Conservation (phyloP, 1,140 invertebrate genomes). For the Polyergus mexicanus region DNA sequence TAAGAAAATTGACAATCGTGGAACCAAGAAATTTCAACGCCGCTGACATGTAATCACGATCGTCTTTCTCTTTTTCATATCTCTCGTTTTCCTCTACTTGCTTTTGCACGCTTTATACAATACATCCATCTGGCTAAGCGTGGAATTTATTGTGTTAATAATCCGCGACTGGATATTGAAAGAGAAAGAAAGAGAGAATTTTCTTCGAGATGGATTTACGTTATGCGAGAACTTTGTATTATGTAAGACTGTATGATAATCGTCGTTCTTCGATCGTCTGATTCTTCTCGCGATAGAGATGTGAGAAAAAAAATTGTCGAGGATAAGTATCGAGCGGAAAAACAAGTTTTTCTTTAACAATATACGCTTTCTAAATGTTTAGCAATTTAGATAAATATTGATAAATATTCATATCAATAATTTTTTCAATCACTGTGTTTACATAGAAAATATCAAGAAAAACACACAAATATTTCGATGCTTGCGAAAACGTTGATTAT, state of each 20-base stretch:
- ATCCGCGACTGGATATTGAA: slow-evolving; percentile 67
- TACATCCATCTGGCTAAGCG: slow-evolving; percentile 67
- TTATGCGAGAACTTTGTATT: neutral
- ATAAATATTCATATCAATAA: neutral
- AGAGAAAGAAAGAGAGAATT: neutral
- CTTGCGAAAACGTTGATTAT: neutral
- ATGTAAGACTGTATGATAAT: neutral
- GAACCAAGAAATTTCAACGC: slow-evolving; percentile 1
- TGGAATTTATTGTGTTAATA: slow-evolving; percentile 81
- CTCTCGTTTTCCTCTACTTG: slow-evolving; percentile 37
- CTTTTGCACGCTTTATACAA: slow-evolving; percentile 42
- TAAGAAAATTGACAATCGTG: slow-evolving; percentile 1
- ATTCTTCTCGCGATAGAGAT: slow-evolving; percentile 26
- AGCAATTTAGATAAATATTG: neutral
- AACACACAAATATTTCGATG: neutral
- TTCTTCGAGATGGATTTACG: slow-evolving; percentile 51
- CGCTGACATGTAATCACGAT: neutral
- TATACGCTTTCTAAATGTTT: neutral
- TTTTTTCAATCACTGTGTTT: neutral
- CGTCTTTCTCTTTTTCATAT: slow-evolving; percentile 5
- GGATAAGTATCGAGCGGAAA: neutral
- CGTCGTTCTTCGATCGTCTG: neutral
- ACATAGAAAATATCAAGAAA: neutral
- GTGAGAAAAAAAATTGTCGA: slow-evolving; percentile 14
- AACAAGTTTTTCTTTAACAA: neutral